These are phyloP conservation scores for Podarcis lilfordi DNA, from an alignment of 2,797 vertebrate genomes.

Conservation along the genomic window DNA sequence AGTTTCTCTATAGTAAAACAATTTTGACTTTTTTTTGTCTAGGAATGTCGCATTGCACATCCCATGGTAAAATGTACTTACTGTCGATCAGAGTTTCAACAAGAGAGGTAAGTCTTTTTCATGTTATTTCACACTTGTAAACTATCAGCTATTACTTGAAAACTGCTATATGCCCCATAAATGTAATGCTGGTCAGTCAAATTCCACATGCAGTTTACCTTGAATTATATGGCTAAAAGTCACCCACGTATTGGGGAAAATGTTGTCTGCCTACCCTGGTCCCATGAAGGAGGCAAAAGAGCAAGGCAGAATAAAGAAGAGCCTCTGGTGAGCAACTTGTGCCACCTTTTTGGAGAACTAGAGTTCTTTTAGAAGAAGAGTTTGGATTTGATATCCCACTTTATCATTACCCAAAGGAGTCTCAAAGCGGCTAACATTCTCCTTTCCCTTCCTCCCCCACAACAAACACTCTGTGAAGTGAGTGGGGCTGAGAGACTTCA, in stretches of 20 bases:
- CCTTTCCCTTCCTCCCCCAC: too few relatives aligned
- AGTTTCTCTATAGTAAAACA: not conserved
- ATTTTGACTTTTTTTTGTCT: slow-evolving; percentile 54
- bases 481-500: too few relatives aligned
- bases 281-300: too few relatives aligned
- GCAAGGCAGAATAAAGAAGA: too few relatives aligned
- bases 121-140: not conserved
- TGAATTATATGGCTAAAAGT: not conserved
- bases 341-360: too few relatives aligned
- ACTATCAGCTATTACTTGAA: not conserved
- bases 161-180: not conserved
- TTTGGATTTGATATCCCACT: too few relatives aligned
- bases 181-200: not conserved
- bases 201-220: not conserved
- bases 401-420: too few relatives aligned
- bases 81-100: slow-evolving; percentile 97
- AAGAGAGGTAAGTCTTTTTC: slow-evolving; percentile 88
- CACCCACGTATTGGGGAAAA: not conserved
- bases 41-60: slow-evolving; percentile 98
- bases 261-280: not conserved
- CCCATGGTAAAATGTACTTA: slow-evolving; percentile 98
- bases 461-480: too few relatives aligned
- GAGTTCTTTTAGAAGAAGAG: too few relatives aligned
- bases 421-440: too few relatives aligned
- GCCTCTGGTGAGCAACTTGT: too few relatives aligned